Evolutionary conservation across 2,113 vertebrate genomes (phyloP).

Genomic region (Pomatorhinus ruficollis): DNA sequence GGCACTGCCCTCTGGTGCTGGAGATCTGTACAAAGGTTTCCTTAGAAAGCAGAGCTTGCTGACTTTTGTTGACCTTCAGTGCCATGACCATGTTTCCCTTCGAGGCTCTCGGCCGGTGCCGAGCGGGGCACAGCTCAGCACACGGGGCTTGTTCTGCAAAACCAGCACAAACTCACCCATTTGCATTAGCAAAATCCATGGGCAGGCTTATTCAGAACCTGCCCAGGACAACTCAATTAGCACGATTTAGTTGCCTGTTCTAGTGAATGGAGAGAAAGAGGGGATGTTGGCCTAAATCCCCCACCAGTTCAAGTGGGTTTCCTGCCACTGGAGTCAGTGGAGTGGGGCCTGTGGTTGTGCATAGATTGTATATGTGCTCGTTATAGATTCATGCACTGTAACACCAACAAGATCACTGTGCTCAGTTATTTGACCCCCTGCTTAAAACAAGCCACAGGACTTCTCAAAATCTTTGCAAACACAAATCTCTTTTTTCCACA

Average conservation of each 20-base stretch:
- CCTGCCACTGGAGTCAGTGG: neutral
- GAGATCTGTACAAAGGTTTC: neutral
- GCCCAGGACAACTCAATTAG: neutral
- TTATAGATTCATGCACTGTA: neutral
- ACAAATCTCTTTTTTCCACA: neutral
- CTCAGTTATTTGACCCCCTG: neutral
- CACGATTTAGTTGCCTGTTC: neutral
- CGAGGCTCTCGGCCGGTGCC: accelerated
- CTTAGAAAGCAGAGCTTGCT: neutral
- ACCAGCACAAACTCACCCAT: neutral
- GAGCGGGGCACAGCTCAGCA: neutral
- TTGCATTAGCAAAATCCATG: neutral
- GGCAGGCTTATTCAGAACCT: neutral
- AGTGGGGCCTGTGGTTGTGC: neutral
- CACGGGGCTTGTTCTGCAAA: accelerated
- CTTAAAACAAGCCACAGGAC: neutral
- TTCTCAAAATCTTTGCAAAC: constrained; percentile 15
- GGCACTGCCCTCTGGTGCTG: neutral
- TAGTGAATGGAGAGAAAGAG: neutral
- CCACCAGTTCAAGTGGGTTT: neutral
- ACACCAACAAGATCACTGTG: neutral
- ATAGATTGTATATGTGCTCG: neutral
- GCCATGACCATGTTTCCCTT: neutral
- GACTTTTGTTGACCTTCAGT: neutral
- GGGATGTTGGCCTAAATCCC: neutral